Evolutionary conservation across 2,113 vertebrate genomes (phyloP).

Genomic region (Aplodontia rufa): DNA sequence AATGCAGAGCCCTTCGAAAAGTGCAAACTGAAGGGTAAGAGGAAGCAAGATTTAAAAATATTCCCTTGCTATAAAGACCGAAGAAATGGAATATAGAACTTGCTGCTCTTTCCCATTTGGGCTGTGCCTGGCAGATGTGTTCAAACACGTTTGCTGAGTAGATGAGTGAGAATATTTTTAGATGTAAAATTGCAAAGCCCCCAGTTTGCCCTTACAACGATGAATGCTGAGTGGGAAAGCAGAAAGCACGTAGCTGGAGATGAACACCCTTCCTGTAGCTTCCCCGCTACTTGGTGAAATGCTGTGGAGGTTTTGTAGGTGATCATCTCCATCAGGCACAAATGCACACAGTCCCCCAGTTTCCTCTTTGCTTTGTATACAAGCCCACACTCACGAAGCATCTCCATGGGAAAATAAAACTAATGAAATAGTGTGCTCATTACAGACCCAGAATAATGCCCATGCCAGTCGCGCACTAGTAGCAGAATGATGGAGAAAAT

Average conservation of each 20-base stretch:
- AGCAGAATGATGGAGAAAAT: neutral
- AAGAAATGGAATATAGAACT: neutral
- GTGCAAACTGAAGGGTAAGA: neutral
- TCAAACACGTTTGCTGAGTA: neutral
- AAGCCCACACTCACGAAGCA: neutral
- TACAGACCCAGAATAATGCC: neutral
- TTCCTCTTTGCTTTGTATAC: neutral
- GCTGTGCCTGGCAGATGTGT: neutral
- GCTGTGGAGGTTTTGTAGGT: neutral
- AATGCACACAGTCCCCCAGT: neutral
- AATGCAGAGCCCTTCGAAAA: neutral
- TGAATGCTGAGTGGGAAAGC: neutral
- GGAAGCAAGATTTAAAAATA: neutral
- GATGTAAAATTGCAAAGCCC: neutral
- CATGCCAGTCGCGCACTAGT: neutral
- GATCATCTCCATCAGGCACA: neutral
- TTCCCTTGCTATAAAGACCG: neutral
- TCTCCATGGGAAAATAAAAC: neutral
- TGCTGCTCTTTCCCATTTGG: neutral
- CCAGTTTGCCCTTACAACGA: neutral
- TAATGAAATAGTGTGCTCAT: neutral
- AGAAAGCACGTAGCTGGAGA: neutral
- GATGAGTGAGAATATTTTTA: neutral
- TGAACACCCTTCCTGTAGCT: neutral
- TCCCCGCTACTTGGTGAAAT: neutral